Percentiles rank a stretch among this genome's conserved stretches.
Conservation (phyloP, 2,888 invertebrate species). For the Paralinhomoeus sp. region DNA sequence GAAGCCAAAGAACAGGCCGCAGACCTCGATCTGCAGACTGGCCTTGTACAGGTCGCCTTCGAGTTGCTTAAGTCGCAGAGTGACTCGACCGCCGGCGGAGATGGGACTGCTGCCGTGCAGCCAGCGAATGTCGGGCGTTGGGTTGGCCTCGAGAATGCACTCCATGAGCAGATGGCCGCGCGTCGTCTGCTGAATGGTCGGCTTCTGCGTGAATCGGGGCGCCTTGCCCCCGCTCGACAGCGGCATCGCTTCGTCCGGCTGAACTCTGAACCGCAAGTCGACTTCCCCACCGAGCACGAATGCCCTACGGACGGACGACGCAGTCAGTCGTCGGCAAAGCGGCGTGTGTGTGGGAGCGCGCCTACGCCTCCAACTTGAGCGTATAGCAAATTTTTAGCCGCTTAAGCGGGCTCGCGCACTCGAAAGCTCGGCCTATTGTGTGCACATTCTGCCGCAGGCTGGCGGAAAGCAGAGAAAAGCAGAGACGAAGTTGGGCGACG, state of each 20-base stretch:
- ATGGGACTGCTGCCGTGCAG: conserved; percentile 7
- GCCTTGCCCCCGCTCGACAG: conserved; percentile 44
- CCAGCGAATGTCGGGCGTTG: conserved; percentile 7
- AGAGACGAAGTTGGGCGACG: no score
- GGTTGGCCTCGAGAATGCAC: conserved; percentile 22
- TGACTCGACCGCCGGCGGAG: conserved; percentile 55
- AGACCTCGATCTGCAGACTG: conserved; percentile 59
- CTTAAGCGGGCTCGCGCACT: no score
- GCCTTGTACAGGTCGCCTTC: conserved; percentile 73
- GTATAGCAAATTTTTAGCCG: background rate
- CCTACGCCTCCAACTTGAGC: background rate
- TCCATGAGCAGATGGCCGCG: conserved; percentile 5
- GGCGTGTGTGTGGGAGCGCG: background rate
- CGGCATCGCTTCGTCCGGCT: background rate
- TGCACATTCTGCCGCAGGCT: no score
- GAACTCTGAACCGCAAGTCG: no score
- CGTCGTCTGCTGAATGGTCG: conserved; percentile 70
- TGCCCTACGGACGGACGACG: no score
- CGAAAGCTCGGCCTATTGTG: no score
- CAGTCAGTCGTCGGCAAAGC: background rate
- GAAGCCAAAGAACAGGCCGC: no score
- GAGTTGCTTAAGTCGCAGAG: conserved; percentile 65
- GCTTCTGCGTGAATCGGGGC: conserved; percentile 91
- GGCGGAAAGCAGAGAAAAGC: no score
- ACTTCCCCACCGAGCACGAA: no score